Evolutionary conservation across 2,888 invertebrate species (phyloP), one percentile per base, ranked within the genome.

Genomic region (Hypena proboscidalis): DNA sequence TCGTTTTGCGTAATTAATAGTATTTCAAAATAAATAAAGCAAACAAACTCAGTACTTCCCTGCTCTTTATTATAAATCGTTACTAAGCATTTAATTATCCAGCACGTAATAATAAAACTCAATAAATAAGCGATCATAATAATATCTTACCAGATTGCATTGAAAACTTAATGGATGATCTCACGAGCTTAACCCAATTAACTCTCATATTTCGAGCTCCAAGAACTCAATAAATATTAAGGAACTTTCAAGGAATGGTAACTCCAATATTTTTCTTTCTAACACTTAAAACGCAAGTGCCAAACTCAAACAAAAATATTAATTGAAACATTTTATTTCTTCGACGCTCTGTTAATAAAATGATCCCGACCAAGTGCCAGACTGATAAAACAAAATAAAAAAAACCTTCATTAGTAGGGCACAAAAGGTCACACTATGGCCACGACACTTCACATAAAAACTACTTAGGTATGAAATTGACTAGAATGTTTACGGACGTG

Each of bases 251-350:
- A 3, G 3, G 5, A 5, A 17, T 17, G 5, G 17, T 5, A 5
- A 5, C 17, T 17, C 3, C 3, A 4, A 17, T 17, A 4, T 17
- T 38, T 19, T 6, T 7, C 3, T 31, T 31, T 4, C 4, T 13
- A 27, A 3, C n/a, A 21, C 21, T 55, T 7, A 31, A 37, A 35
- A 35, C 26, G 38, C 14, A 26, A 17, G 21, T 33, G 23, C 6
- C 23, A 21, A 41, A 27, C 23, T 43, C 20, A 32, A 42, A 42
- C 49, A 49, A 37, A 15, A 43, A 35, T 35, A 34, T 35, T 37
- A 13, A 22, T 37, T n/a, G 19, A 19, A 20, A 6, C 10, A 51
- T 30, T 54, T 54, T 51, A 57, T 57, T 57, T 11, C 1, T 6
- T 25, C 11, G 25, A 25, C 3, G 5, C 10, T 2, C 3, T 34